Base-by-base conservation (phyloP, 2,113 vertebrate species). In the Notiomystis cincta region DNA sequence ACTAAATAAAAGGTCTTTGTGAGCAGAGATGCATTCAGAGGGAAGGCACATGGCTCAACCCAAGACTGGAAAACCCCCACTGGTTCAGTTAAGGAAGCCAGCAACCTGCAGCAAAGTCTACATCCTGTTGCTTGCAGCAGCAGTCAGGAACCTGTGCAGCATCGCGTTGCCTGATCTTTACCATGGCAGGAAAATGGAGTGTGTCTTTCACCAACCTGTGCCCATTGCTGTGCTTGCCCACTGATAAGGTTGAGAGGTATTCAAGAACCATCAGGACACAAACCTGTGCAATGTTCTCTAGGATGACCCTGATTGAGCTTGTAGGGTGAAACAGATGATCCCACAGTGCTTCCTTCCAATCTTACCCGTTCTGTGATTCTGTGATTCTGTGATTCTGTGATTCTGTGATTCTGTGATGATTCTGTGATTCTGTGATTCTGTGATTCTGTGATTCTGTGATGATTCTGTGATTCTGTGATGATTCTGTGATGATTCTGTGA, bases 281-380 rank as follows among this genome's bases (percentile, higher is more conserved):
- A 61, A 42, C 21, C 25, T 48, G n/a, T 7, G 30, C 25, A 40
- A 6, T 67, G 25, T 19, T 60, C 21, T 53, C 45, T 67, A 22
- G 24, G n/a, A 53, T 0, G 4, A 28, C 23, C 24, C 60, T 35
- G n/a, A 17, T 0, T 40, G 30, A 76, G 21, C 47, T 53, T 0
- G 0, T 12, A 18, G 38, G 7, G 4, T 58, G 33, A 38, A 81
- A 72, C 11, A 72, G 38, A 58, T 65, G 44, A 58, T n/a, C 17
- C 38, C 53, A 40, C 4, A 53, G 22, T 2, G 1, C 4, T 47
- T 22, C 40, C 31, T 80, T 60, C 45, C 51, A 35, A 4, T 31
- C 18, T 40, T 20, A 35, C 13, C 13, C 30, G 22, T 51, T 60
- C 72, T 50, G 24, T 31, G 20, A 6, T 50, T 58, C 31, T 35